Evolutionary conservation across 2,797 vertebrate species (phyloP).

Genomic region (Spheniscus humboldti): DNA sequence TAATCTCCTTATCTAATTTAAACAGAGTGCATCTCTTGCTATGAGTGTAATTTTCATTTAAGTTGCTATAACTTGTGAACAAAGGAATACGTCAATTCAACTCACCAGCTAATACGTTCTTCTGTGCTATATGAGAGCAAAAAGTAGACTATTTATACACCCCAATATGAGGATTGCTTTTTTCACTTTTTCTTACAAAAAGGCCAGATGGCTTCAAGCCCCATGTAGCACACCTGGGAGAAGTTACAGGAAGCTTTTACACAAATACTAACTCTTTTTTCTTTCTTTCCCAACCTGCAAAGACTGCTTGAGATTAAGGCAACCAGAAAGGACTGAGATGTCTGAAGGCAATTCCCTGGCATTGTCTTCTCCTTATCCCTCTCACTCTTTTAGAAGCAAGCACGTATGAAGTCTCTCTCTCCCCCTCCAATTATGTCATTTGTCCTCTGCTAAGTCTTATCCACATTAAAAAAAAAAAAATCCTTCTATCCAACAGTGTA

Average conservation of each 20-base stretch:
- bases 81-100: neutral
- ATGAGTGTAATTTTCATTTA: slow-evolving; percentile 37
- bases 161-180: neutral
- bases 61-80: neutral
- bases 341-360: neutral
- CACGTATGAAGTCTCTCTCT: slow-evolving; percentile 4
- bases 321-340: neutral
- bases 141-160: neutral
- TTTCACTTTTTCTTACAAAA: neutral
- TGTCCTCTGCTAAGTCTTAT: slow-evolving; percentile 59
- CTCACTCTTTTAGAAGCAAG: neutral
- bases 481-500: slow-evolving; percentile 42
- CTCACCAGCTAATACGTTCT: neutral
- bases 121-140: neutral
- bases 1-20: slow-evolving; percentile 56
- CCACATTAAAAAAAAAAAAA: neutral
- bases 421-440: slow-evolving; percentile 54
- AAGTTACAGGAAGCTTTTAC: neutral
- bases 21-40: slow-evolving; percentile 7
- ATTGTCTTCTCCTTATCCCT: neutral
- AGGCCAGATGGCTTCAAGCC: neutral
- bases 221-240: neutral
- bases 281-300: neutral
- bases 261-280: neutral
- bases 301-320: neutral